Percentiles rank a stretch among this genome's conserved stretches.
These are phyloP conservation scores for Aradus depressus DNA, from an alignment of 2,888 invertebrate genomes.

Conservation along the genomic window DNA sequence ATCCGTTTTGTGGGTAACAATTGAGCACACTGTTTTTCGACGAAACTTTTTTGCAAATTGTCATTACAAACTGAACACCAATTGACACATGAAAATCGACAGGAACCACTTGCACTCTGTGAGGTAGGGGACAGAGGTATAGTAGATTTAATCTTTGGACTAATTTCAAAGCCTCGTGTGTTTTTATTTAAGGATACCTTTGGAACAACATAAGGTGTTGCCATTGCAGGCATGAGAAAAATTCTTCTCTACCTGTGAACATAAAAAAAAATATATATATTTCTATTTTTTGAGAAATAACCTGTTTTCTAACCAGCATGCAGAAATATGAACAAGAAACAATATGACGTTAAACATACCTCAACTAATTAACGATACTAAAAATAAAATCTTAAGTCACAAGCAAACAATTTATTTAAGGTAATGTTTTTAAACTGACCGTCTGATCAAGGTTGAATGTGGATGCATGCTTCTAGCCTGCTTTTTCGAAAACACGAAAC, in stretches of 20 bases:
- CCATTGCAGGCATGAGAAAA: slow-evolving; percentile 23
- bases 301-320: neutral
- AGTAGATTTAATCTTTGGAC: slow-evolving; percentile 1
- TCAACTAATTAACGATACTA: slow-evolving; percentile 7
- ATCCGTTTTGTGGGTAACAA: too few relatives aligned
- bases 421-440: slow-evolving; percentile 5
- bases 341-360: neutral
- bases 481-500: too few relatives aligned
- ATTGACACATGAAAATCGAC: slow-evolving; percentile 19
- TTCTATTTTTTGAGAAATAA: neutral
- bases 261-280: neutral
- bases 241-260: slow-evolving; percentile 6
- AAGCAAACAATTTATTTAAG: slow-evolving; percentile 8
- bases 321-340: neutral
- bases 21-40: neutral
- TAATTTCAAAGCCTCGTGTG: slow-evolving; percentile 16
- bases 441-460: slow-evolving; percentile 10
- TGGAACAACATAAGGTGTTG: slow-evolving; percentile 28
- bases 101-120: slow-evolving; percentile 4
- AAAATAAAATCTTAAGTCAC: slow-evolving; percentile 11
- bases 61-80: slow-evolving; percentile 28
- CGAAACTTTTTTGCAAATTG: slow-evolving; percentile 17
- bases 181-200: slow-evolving; percentile 19
- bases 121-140: slow-evolving; percentile 9
- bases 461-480: slow-evolving; percentile 3